Conservation (phyloP, 2,113 vertebrate species). For the Orientallactaga bullata region DNA sequence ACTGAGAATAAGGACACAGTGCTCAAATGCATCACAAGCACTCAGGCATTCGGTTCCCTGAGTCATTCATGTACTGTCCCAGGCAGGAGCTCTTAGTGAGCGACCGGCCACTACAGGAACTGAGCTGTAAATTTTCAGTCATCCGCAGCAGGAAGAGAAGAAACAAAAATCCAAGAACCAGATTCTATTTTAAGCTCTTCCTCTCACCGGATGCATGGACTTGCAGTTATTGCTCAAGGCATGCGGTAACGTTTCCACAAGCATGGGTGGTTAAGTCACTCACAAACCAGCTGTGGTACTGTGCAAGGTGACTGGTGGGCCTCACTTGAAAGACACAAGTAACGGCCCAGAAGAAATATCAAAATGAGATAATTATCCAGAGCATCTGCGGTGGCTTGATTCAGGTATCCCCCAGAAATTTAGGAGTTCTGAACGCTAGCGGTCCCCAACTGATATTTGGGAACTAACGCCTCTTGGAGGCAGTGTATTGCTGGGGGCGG, state of each 20-base stretch:
- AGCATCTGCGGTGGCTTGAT: background rate
- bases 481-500: too few species aligned
- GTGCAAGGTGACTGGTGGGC: background rate
- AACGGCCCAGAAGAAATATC: constrained; percentile 21
- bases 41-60: background rate
- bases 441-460: too few species aligned
- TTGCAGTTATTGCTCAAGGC: background rate
- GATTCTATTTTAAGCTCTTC: background rate
- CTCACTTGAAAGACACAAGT: background rate
- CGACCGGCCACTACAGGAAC: too few species aligned
- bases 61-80: background rate
- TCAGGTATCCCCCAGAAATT: too few species aligned
- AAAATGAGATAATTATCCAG: background rate
- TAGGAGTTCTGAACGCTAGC: too few species aligned
- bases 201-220: background rate
- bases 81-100: background rate
- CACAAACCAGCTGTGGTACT: background rate
- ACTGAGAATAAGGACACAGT: background rate
- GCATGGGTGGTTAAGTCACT: background rate
- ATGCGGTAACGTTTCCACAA: background rate
- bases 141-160: background rate
- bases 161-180: background rate
- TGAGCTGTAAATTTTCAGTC: background rate
- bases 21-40: background rate
- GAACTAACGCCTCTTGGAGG: too few species aligned